Base-by-base conservation (phyloP, 2,113 vertebrate genomes). In the Castor canadensis region DNA sequence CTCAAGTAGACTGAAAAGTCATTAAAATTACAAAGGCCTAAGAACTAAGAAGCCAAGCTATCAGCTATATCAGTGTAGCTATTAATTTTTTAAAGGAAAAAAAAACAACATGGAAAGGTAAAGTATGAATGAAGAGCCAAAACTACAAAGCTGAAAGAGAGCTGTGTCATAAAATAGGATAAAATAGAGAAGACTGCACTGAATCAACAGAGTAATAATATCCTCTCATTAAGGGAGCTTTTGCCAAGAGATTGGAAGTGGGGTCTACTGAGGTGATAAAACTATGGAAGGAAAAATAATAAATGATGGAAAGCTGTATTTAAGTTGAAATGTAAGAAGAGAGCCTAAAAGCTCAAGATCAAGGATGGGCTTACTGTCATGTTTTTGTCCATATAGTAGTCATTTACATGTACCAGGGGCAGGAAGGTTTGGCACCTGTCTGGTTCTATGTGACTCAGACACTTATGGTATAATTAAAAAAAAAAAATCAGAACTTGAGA, bases 11-110 rank as follows among this genome's bases (percentile, higher is more conserved):
- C 56, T 82, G 6, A 49, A 84, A 3, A 88, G 52, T 72, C 77
- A 95, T 17, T 90, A 58, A 94, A 95, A 88, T 24, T 76, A 47
- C 75, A 90, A 15, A 92, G 47, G 28, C 45, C 28, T n/a, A 88
- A 93, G 67, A 94, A 71, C 15, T 77, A 9, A 93, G 26, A 84
- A 43, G 73, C 85, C 62, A 89, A 91, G 9, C 58, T 79, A 84
- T 75, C 38, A 87, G 35, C 24, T 82, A 0, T 49, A 79, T 30
- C 47, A 85, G 87, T 19, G 5, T 20, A 72, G 58, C 32, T 80
- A 89, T 69, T 72, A 66, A 40, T 56, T 40, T 22, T 71, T 80
- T 91, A 20, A 89, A 58, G 32, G 54, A 93, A 71, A 30, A 91
- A 87, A 87, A 89, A 72, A 26, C 22, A 89, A 67, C 69, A 92